Conservation (phyloP, 2,797 vertebrate genomes). For the Trachurus trachurus region DNA sequence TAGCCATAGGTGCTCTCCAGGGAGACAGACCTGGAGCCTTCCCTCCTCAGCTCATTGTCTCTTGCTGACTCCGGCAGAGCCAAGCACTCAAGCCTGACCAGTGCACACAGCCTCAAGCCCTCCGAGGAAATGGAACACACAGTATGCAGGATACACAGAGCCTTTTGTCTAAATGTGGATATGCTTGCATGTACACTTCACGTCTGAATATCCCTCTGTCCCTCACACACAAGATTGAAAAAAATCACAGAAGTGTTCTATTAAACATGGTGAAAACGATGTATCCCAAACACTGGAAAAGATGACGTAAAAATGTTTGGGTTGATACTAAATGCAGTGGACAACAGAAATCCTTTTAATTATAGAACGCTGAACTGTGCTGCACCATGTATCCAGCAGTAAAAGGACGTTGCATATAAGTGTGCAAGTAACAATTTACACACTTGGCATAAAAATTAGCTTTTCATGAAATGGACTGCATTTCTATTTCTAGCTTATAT, state of each 20-base stretch:
- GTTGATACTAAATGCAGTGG: background rate
- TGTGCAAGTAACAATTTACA: background rate
- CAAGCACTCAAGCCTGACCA: conserved; percentile 51
- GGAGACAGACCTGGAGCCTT: conserved; percentile 56
- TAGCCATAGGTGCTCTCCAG: conserved; percentile 69
- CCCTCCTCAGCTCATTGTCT: conserved; percentile 54
- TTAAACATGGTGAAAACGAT: background rate
- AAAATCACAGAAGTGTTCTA: background rate
- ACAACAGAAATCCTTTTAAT: background rate
- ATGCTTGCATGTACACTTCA: conserved; percentile 12
- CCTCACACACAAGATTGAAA: background rate
- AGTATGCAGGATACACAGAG: conserved; percentile 18
- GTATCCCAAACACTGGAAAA: background rate
- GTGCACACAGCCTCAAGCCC: conserved; percentile 31
- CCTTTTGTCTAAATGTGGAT: conserved; percentile 43
- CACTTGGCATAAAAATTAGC: background rate
- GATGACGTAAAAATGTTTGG: background rate
- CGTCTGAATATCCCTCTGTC: background rate
- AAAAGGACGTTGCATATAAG: background rate
- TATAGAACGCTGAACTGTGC: background rate
- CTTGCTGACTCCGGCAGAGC: conserved; percentile 51
- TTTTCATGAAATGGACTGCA: background rate
- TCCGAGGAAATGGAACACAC: conserved; percentile 39
- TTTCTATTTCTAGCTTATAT: background rate
- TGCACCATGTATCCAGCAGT: background rate